phyloP scores from a whole-genome alignment of 2,797 vertebrate genomes.

The Prionace glauca region DNA sequence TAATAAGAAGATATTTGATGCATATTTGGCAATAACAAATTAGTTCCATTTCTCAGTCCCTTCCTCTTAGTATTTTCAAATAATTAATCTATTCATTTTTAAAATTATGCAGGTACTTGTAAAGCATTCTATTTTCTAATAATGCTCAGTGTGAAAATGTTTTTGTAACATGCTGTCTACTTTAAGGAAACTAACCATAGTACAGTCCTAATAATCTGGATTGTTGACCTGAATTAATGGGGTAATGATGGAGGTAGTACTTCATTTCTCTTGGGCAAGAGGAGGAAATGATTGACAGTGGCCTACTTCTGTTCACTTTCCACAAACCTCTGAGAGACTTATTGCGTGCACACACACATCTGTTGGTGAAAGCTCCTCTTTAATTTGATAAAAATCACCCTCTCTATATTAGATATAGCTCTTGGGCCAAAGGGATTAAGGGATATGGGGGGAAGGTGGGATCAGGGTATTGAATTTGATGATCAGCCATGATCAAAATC shows the following conservation, averaged over 20 bases:
- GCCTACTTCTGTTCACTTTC: too few relatives aligned
- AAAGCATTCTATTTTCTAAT: neutral
- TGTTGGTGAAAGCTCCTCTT: neutral
- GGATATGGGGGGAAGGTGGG: too few relatives aligned
- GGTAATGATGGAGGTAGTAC: neutral
- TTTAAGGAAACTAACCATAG: neutral
- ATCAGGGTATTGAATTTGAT: too few relatives aligned
- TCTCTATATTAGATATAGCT: neutral
- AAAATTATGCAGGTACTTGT: neutral
- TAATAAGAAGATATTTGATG: neutral
- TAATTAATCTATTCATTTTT: neutral
- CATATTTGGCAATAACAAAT: neutral
- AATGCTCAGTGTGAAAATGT: neutral
- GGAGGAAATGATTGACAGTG: neutral
- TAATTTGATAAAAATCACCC: neutral
- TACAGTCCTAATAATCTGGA: neutral
- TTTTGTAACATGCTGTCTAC: neutral
- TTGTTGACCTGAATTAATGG: neutral
- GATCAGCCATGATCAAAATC: too few relatives aligned
- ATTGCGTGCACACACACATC: neutral
- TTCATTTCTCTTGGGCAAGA: neutral
- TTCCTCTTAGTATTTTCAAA: neutral
- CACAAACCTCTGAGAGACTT: too few relatives aligned
- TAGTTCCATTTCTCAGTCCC: neutral
- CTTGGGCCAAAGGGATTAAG: too few relatives aligned